Percentiles rank a stretch among this genome's conserved stretches.
phyloP scores from a whole-genome alignment of 2,113 vertebrate species.

The Serilophus lunatus region DNA sequence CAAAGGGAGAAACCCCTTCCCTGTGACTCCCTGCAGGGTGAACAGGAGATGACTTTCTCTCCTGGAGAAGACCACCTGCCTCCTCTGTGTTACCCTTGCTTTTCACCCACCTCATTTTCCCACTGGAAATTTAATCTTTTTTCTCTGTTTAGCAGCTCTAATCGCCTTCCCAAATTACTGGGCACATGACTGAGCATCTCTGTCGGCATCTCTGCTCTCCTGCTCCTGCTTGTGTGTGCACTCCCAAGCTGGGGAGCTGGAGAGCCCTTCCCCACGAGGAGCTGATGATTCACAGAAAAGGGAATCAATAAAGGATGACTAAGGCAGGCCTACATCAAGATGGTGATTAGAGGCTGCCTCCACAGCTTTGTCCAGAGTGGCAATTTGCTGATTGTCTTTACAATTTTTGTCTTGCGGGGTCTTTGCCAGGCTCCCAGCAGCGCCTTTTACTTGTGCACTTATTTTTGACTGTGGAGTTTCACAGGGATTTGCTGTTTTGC shows the following conservation, averaged over 20 bases:
- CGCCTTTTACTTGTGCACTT: background rate
- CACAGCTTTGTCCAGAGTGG: conserved; percentile 5
- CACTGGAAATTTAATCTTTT: background rate
- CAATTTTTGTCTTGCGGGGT: background rate
- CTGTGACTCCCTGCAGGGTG: background rate
- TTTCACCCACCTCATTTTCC: background rate
- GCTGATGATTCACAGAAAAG: conserved; percentile 49
- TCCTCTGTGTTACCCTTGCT: background rate
- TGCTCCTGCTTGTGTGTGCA: background rate
- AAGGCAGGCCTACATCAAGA: conserved; percentile 15
- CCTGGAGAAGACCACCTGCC: background rate
- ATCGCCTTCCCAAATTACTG: background rate
- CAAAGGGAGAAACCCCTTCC: background rate
- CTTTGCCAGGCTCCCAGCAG: background rate
- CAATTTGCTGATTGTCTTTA: conserved; percentile 29
- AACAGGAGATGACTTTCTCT: background rate
- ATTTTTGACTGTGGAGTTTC: background rate
- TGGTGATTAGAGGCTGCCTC: conserved; percentile 24
- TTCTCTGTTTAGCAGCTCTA: background rate
- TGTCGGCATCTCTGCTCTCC: background rate
- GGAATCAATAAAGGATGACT: conserved; percentile 53
- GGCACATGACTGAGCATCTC: background rate
- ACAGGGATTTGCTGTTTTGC: background rate
- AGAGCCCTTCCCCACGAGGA: conserved; percentile 37
- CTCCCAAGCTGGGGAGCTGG: background rate